Evolutionary conservation across 2,113 vertebrate species (phyloP).

Genomic region (Mobula birostris): DNA sequence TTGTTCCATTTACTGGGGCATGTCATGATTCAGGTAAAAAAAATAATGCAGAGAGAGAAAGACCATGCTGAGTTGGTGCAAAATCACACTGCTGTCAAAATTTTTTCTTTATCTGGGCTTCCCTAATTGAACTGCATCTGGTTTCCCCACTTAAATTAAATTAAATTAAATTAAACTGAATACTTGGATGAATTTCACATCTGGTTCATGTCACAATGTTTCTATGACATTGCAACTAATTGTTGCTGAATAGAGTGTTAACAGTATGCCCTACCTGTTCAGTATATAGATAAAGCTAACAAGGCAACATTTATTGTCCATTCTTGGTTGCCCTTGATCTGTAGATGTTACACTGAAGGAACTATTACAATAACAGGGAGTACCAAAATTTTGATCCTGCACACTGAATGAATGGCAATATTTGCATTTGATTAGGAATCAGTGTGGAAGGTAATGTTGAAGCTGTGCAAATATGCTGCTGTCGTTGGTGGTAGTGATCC

Average conservation of each 20-base stretch:
- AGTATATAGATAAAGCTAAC: neutral
- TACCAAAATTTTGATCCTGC: neutral
- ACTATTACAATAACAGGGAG: neutral
- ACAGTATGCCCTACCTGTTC: neutral
- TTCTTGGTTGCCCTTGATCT: neutral
- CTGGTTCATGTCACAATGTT: neutral
- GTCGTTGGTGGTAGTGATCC: neutral
- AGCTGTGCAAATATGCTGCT: neutral
- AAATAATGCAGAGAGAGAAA: neutral
- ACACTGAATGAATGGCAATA: neutral
- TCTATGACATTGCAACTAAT: neutral
- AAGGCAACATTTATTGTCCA: neutral
- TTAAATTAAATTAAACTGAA: no score
- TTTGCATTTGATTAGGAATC: no score
- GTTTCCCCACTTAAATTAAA: neutral
- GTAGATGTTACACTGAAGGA: neutral
- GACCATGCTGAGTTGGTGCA: neutral
- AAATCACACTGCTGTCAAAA: neutral
- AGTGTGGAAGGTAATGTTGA: neutral
- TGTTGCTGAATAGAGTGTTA: neutral
- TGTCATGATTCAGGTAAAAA: neutral
- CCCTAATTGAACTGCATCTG: neutral
- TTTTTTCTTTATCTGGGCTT: neutral
- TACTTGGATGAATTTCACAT: neutral
- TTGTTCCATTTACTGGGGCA: conserved; percentile 1